These are phyloP conservation scores for Sphaeramia orbicularis DNA, from an alignment of 2,797 vertebrate genomes.

Conservation along the genomic window DNA sequence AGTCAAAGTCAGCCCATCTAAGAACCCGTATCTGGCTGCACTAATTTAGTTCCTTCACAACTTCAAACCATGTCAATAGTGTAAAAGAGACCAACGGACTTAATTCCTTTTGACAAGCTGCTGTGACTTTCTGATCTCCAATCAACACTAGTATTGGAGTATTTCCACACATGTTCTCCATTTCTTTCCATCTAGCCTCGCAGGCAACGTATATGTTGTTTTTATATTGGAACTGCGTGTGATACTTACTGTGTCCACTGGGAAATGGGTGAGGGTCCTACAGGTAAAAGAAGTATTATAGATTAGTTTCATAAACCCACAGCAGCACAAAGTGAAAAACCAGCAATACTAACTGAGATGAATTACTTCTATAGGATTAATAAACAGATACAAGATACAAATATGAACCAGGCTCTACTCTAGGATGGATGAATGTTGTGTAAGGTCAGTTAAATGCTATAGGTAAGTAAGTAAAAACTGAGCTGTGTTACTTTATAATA, in stretches of 20 bases:
- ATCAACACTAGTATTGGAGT: too few relatives aligned
- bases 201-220: not conserved
- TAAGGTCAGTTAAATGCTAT: constrained; percentile 2
- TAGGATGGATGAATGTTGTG: not conserved
- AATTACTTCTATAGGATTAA: not conserved
- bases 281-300: constrained; percentile 28
- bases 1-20: too few relatives aligned
- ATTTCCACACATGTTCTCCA: too few relatives aligned
- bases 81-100: too few relatives aligned
- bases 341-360: not conserved
- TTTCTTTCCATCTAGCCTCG: too few relatives aligned
- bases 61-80: too few relatives aligned
- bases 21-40: too few relatives aligned
- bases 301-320: constrained; percentile 7
- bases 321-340: not conserved
- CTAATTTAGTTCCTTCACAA: too few relatives aligned
- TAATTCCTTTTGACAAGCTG: too few relatives aligned
- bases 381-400: too few relatives aligned
- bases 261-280: constrained; percentile 93
- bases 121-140: too few relatives aligned
- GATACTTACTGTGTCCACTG: constrained; percentile 93
- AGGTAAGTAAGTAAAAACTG: constrained; percentile 6
- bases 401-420: not conserved
- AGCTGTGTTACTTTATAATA: constrained; percentile 3
- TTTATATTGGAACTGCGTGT: not conserved